These are phyloP conservation scores for Drusus annulatus DNA, from an alignment of 1,140 invertebrate species.

Conservation along the genomic window DNA sequence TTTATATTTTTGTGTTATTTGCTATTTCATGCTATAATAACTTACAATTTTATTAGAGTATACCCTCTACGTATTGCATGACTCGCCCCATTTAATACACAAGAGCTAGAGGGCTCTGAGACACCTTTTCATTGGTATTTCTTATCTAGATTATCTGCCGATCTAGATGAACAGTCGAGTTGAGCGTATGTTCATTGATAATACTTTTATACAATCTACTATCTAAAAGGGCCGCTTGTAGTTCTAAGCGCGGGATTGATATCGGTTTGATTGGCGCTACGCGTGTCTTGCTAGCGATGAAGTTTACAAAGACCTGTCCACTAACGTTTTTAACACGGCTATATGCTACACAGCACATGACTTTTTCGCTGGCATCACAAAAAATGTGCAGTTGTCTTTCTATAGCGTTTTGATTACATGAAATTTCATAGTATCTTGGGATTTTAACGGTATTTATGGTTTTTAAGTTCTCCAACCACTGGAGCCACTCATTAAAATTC, in stretches of 20 bases:
- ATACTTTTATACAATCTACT: neutral
- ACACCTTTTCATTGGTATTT: no score
- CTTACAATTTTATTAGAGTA: no score
- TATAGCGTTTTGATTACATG: no score
- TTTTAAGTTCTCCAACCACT: neutral
- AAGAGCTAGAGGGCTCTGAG: no score
- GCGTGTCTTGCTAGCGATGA: neutral
- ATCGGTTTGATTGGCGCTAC: neutral
- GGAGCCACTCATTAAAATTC: neutral
- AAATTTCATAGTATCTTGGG: no score
- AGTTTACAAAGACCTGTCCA: neutral
- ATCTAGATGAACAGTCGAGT: no score
- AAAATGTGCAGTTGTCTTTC: conserved; percentile 15
- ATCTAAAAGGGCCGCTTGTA: neutral
- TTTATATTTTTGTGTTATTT: no score
- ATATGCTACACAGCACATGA: neutral
- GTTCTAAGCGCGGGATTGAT: neutral
- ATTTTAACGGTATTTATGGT: neutral
- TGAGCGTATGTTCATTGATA: neutral
- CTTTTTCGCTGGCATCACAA: conserved; percentile 3
- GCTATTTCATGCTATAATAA: no score
- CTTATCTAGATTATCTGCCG: no score
- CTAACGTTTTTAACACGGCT: neutral
- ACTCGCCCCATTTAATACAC: no score
- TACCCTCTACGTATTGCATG: no score